Evolutionary conservation across 2,888 invertebrate genomes (phyloP).

Genomic region (Parasteatoda lunata): DNA sequence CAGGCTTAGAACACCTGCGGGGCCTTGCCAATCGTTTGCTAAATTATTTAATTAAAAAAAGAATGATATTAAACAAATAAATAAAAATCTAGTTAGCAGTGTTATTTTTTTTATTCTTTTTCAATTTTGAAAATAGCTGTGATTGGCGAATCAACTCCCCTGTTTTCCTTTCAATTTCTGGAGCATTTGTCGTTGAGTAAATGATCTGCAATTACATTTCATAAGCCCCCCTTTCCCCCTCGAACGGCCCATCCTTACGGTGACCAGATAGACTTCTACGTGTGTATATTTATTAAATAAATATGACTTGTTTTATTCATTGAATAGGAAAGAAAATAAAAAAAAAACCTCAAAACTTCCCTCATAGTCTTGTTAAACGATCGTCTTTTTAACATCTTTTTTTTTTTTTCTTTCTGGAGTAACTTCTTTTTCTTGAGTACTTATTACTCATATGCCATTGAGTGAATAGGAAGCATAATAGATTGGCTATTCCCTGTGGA

Average conservation of each 20-base stretch:
- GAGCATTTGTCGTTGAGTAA: conserved; percentile 64
- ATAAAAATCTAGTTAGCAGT: conserved; percentile 59
- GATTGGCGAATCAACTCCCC: conserved; percentile 11
- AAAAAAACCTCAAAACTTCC: no score
- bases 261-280: not conserved
- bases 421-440: conserved; percentile 51
- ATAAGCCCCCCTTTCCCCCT: not conserved
- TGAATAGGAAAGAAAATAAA: no score
- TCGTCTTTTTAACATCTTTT: conserved; percentile 23
- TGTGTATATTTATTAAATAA: no score
- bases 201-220: conserved; percentile 62
- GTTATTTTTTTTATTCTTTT: conserved; percentile 46
- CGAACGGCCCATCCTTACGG: not conserved
- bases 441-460: conserved; percentile 62
- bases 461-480: conserved; percentile 31
- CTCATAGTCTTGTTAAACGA: conserved; percentile 4
- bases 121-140: conserved; percentile 55
- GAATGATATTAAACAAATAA: conserved; percentile 30
- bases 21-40: conserved; percentile 36
- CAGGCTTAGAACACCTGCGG: conserved; percentile 53
- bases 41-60: conserved; percentile 66
- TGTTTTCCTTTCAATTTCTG: conserved; percentile 24
- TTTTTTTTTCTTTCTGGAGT: conserved; percentile 7
- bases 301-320: no score
- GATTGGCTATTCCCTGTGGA: conserved; percentile 13